Evolutionary conservation across 2,888 invertebrate genomes (phyloP), one percentile per base, ranked within the genome.

Genomic region (Pseudococcus jackbeardsleyi): DNA sequence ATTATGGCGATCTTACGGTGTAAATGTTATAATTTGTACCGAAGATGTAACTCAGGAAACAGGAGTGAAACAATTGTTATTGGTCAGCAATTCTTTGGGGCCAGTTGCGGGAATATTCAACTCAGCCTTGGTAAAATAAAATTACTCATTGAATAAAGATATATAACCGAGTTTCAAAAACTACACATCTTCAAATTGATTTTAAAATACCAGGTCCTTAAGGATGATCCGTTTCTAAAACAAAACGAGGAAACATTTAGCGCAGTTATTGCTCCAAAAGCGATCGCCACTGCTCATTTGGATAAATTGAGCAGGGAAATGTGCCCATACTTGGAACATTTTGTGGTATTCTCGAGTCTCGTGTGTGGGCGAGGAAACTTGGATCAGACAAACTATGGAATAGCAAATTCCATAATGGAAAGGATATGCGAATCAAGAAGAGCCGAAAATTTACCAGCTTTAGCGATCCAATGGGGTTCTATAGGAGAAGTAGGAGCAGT

Each of bases 311-410:
- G 94, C 0, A 93, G 96, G 84, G 91, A 92, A 72, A 89, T 93
- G 88, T 95, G 95, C 89, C 93, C 93, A 0, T 77, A 92, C 0
- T 90, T 94, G 72, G 91, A 93, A 90, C 6, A 54, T 8, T 54
- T 54, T n/a, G 54, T 54, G 4, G 54, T 54, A 5, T 54, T 54
- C n/a, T 54, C 54, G 5, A 54, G 54, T 15, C 6, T 98, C 0
- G 97, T 97, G 19, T 95, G 96, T 0, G 97, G 97, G 91, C 98
- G 98, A n/a, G 98, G 98, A 90, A 98, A 98, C 92, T 95, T 95
- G 5, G 97, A 97, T 0, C 98, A 98, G 92, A 95, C 96, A 22
- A 97, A 54, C 6, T 54, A 96, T 91, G 98, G 97, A 39, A 95
- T 96, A 93, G 95, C 97, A 72, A 98, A 98, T 92, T 96, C 97